A percentile compares a stretch with the other conserved stretches of the same genome.
Conservation (phyloP, 2,113 vertebrate species). For the Coregonus clupeaformis region DNA sequence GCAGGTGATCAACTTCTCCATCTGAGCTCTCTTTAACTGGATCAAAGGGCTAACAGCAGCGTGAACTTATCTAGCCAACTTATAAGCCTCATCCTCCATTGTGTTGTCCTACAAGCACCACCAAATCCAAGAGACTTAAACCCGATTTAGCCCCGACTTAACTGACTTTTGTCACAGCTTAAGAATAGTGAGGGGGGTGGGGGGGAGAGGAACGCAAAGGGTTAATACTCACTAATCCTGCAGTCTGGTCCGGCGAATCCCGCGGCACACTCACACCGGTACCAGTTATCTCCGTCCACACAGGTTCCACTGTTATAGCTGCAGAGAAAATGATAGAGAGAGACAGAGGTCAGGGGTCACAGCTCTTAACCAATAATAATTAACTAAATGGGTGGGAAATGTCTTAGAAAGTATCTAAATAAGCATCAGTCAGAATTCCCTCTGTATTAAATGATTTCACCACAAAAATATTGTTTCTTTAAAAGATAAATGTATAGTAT, state of each 20-base stretch:
- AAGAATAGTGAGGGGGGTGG: background rate
- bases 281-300: constrained; percentile 91
- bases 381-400: background rate
- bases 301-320: constrained; percentile 87
- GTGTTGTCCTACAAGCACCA: background rate
- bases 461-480: no score
- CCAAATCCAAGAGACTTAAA: background rate
- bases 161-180: constrained; percentile 4
- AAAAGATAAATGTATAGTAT: no score
- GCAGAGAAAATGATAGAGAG: constrained; percentile 16
- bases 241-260: constrained; percentile 89
- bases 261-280: constrained; percentile 86
- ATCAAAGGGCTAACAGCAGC: background rate
- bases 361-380: background rate
- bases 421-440: no score
- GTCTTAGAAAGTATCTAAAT: no score
- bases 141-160: background rate
- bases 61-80: background rate
- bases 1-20: no score
- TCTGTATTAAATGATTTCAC: no score
- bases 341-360: background rate
- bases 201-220: background rate
- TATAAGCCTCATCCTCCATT: background rate
- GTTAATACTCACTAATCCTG: constrained; percentile 84
- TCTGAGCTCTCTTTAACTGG: background rate